Percentiles rank a stretch among this genome's conserved stretches.
Evolutionary conservation across 2,888 invertebrate species (phyloP).

Genomic region (Cotesia congregata): DNA sequence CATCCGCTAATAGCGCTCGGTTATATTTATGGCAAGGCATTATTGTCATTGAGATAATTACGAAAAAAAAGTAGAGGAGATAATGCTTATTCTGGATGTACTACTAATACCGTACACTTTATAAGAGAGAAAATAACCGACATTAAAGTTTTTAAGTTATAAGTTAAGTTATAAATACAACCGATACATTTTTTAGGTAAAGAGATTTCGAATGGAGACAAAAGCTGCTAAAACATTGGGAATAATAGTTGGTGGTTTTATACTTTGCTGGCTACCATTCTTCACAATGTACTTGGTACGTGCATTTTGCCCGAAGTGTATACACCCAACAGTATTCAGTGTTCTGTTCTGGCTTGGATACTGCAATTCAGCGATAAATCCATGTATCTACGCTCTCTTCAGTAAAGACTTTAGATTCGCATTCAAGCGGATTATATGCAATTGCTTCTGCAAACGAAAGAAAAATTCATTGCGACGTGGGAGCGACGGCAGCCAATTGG

Average conservation of each 20-base stretch:
- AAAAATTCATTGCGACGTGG: slow-evolving; percentile 68
- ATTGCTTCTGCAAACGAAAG: slow-evolving; percentile 80
- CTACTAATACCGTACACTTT: no score
- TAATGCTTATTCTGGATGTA: not conserved
- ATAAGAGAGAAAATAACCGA: no score
- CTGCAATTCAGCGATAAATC: slow-evolving; percentile 96
- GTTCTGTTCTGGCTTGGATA: slow-evolving; percentile 98
- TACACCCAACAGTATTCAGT: slow-evolving; percentile 88
- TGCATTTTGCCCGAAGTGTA: slow-evolving; percentile 89
- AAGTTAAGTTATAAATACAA: not conserved
- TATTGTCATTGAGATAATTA: not conserved
- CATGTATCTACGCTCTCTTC: slow-evolving; percentile 94
- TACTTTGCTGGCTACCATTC: slow-evolving; percentile 97
- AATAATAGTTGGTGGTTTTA: slow-evolving; percentile 97
- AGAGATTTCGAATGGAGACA: slow-evolving; percentile 94
- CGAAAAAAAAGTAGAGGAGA: not conserved
- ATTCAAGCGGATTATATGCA: slow-evolving; percentile 92
- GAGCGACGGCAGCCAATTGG: slow-evolving; percentile 67
- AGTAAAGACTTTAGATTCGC: slow-evolving; percentile 96
- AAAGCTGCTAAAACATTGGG: slow-evolving; percentile 97
- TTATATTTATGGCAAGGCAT: not conserved
- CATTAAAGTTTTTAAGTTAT: no score
- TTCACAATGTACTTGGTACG: slow-evolving; percentile 94
- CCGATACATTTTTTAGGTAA: slow-evolving; percentile 72
- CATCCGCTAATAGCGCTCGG: not conserved